Conservation (phyloP, 2,797 vertebrate species). For the Trachurus trachurus region DNA sequence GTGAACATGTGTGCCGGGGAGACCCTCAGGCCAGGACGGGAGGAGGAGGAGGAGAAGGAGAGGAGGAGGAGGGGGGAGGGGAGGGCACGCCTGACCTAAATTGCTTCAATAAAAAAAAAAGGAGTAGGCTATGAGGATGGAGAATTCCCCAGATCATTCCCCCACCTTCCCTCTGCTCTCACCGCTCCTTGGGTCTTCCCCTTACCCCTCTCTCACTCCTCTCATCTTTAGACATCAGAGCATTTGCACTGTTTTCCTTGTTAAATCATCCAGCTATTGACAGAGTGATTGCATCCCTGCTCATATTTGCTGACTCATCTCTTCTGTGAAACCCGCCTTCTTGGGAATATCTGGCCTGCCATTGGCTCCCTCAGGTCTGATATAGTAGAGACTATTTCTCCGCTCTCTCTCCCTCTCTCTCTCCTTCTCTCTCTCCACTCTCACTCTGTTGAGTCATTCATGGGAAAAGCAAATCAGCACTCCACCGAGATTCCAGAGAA, state of each 20-base stretch:
- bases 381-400: slow-evolving; percentile 30
- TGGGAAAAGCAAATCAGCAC: slow-evolving; percentile 71
- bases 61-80: background rate
- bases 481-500: slow-evolving; percentile 74
- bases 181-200: slow-evolving; percentile 63
- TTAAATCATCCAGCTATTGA: slow-evolving; percentile 70
- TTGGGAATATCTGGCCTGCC: slow-evolving; percentile 57
- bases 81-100: slow-evolving; percentile 53
- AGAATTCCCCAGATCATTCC: slow-evolving; percentile 55
- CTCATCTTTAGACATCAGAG: slow-evolving; percentile 50
- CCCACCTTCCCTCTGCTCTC: slow-evolving; percentile 39
- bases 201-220: slow-evolving; percentile 45
- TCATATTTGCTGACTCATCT: slow-evolving; percentile 75
- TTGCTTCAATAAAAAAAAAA: slow-evolving; percentile 42
- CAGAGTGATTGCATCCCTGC: slow-evolving; percentile 50
- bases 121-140: slow-evolving; percentile 34
- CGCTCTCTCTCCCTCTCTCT: slow-evolving; percentile 17
- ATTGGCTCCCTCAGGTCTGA: slow-evolving; percentile 67
- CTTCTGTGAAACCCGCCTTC: slow-evolving; percentile 64
- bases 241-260: slow-evolving; percentile 59
- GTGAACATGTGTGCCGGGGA: slow-evolving; percentile 60
- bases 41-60: slow-evolving; percentile 16
- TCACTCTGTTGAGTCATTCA: slow-evolving; percentile 78
- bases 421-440: background rate
- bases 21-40: slow-evolving; percentile 46